Evolutionary conservation across 2,797 vertebrate species (phyloP).

Genomic region (Micromesistius poutassou): DNA sequence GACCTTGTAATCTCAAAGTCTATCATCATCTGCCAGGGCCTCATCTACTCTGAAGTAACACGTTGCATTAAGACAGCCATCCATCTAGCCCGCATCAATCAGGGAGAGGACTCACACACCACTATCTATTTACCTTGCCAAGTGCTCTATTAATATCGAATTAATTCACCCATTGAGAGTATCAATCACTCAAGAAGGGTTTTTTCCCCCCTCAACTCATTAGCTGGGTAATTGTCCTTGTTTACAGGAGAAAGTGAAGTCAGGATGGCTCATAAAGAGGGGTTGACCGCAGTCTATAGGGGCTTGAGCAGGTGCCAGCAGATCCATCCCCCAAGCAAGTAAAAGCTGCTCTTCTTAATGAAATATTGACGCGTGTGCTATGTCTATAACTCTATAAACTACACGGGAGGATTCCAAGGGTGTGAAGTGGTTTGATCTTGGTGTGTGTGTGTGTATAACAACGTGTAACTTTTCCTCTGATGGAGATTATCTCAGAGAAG

Average conservation of each 20-base stretch:
- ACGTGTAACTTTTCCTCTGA: neutral
- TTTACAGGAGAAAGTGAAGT: conserved; percentile 73
- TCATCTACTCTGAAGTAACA: conserved; percentile 52
- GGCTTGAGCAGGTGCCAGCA: conserved; percentile 25
- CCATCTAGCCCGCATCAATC: conserved; percentile 74
- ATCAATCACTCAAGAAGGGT: conserved; percentile 74
- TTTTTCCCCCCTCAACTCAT: conserved; percentile 68
- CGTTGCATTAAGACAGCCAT: conserved; percentile 66
- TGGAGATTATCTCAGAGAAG: neutral
- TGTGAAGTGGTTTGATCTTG: neutral
- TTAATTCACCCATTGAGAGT: conserved; percentile 72
- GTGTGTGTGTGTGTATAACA: neutral
- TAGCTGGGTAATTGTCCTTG: conserved; percentile 79
- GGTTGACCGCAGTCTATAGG: conserved; percentile 34
- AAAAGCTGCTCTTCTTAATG: neutral
- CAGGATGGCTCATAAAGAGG: conserved; percentile 44
- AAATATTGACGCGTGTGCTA: neutral
- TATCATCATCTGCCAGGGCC: conserved; percentile 51
- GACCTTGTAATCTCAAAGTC: conserved; percentile 33
- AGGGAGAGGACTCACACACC: conserved; percentile 64
- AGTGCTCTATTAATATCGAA: conserved; percentile 78
- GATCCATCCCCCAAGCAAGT: conserved; percentile 19
- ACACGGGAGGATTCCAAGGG: neutral
- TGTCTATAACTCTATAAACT: neutral
- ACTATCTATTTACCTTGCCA: conserved; percentile 78